Conservation (phyloP, 2,888 invertebrate genomes). For the Dynastes grantii region DNA sequence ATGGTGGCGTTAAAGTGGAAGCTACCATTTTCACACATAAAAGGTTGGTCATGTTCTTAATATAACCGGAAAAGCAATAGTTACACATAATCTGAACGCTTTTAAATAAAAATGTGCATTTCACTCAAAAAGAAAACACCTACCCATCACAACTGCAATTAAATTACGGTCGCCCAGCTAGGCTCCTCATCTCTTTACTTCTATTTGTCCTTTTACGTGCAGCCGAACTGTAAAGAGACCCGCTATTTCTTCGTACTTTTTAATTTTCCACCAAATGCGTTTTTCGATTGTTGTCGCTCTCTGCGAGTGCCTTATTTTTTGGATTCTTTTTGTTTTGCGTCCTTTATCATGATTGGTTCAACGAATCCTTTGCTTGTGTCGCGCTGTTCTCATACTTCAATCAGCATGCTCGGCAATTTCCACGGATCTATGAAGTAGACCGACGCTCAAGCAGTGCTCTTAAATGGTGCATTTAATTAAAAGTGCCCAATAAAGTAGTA, state of each 20-base stretch:
- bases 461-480: slow-evolving; percentile 2
- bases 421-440: background rate
- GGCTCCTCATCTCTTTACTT: background rate
- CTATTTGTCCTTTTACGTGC: background rate
- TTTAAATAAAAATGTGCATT: too few species aligned
- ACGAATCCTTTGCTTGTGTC: background rate
- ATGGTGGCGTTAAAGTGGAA: too few species aligned
- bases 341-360: slow-evolving; percentile 16
- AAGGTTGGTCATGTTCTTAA: too few species aligned
- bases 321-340: slow-evolving; percentile 9
- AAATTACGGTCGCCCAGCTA: background rate
- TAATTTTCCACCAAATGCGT: slow-evolving; percentile 36
- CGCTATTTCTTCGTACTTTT: slow-evolving; percentile 12
- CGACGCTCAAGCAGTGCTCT: background rate
- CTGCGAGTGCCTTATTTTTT: slow-evolving; percentile 9
- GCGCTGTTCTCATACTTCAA: slow-evolving; percentile 25
- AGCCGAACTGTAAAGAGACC: background rate
- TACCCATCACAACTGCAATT: background rate
- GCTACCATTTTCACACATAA: too few species aligned
- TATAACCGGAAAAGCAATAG: too few species aligned
- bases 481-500: background rate
- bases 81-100: too few species aligned
- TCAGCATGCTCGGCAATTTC: background rate
- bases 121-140: too few species aligned
- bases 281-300: slow-evolving; percentile 24